These are phyloP conservation scores for Amblyopsis hoosieri DNA, from an alignment of 2,797 vertebrate species.

Conservation along the genomic window DNA sequence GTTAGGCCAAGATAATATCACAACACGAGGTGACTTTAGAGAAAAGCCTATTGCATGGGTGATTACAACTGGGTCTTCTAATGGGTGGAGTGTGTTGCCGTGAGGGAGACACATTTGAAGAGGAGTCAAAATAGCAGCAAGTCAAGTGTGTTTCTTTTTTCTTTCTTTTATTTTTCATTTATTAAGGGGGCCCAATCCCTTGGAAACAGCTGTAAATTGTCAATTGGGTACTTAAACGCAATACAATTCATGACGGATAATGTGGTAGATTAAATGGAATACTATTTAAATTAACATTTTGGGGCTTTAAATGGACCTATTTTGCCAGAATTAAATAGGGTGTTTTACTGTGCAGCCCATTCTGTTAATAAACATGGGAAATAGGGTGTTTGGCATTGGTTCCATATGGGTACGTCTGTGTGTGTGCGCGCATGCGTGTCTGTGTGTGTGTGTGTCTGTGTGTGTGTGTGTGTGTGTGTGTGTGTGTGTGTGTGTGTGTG, in stretches of 20 bases:
- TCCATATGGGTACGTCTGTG: slow-evolving; percentile 12
- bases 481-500: neutral
- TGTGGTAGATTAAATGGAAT: slow-evolving; percentile 22
- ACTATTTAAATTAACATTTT: slow-evolving; percentile 35
- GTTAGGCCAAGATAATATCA: no score
- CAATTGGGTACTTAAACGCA: slow-evolving; percentile 29
- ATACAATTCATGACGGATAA: slow-evolving; percentile 44
- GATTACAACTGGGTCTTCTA: slow-evolving; percentile 25
- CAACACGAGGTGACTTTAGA: no score
- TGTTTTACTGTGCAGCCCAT: slow-evolving; percentile 11
- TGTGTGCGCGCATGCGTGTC: neutral
- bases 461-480: slow-evolving; percentile 11
- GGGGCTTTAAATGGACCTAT: slow-evolving; percentile 9
- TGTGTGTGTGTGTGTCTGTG: neutral
- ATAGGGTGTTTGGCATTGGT: neutral
- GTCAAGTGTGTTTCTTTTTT: slow-evolving; percentile 14
- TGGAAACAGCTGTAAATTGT: slow-evolving; percentile 48
- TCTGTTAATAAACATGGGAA: slow-evolving; percentile 20
- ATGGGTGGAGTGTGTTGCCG: slow-evolving; percentile 4
- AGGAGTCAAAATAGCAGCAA: slow-evolving; percentile 21
- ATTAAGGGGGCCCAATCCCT: slow-evolving; percentile 24
- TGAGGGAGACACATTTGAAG: slow-evolving; percentile 12
- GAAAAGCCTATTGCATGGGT: neutral
- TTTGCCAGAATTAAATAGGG: slow-evolving; percentile 37
- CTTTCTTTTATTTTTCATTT: slow-evolving; percentile 13